These are phyloP conservation scores for Polyodon spathula DNA, from an alignment of 2,113 vertebrate species.

Conservation along the genomic window DNA sequence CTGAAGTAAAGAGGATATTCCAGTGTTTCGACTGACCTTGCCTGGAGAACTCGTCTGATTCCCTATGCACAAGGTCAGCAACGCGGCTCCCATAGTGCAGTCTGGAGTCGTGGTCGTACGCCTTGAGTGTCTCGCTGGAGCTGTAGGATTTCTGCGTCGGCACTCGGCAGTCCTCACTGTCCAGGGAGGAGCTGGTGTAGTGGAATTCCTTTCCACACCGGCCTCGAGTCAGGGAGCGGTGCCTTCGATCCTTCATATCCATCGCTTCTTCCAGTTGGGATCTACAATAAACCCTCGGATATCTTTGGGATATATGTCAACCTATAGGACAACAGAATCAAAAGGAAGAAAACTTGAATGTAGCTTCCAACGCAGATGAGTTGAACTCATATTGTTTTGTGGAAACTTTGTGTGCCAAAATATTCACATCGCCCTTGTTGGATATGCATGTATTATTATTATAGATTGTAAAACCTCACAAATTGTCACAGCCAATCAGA, in stretches of 20 bases:
- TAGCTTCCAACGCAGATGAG: neutral
- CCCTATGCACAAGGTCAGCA: slow-evolving; percentile 85
- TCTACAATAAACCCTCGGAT: neutral
- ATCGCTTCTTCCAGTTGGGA: slow-evolving; percentile 43
- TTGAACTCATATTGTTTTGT: no score
- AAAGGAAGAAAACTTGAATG: neutral
- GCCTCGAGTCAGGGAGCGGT: slow-evolving; percentile 80
- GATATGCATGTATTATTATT: no score
- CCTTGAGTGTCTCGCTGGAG: slow-evolving; percentile 92
- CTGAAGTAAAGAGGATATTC: no score
- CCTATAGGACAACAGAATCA: neutral
- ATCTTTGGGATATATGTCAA: neutral
- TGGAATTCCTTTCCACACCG: slow-evolving; percentile 81
- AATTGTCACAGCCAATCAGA: no score
- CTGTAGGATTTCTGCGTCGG: slow-evolving; percentile 96
- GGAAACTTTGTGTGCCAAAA: no score
- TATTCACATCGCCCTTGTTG: no score
- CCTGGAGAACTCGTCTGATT: slow-evolving; percentile 85
- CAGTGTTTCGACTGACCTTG: slow-evolving; percentile 66
- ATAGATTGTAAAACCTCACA: no score
- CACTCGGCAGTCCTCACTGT: slow-evolving; percentile 82
- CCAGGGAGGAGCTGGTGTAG: slow-evolving; percentile 83
- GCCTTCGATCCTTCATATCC: slow-evolving; percentile 86
- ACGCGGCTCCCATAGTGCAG: slow-evolving; percentile 86
- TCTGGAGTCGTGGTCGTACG: slow-evolving; percentile 84